Conservation (phyloP, 1,140 invertebrate genomes). For the Drosophila micromelanica region DNA sequence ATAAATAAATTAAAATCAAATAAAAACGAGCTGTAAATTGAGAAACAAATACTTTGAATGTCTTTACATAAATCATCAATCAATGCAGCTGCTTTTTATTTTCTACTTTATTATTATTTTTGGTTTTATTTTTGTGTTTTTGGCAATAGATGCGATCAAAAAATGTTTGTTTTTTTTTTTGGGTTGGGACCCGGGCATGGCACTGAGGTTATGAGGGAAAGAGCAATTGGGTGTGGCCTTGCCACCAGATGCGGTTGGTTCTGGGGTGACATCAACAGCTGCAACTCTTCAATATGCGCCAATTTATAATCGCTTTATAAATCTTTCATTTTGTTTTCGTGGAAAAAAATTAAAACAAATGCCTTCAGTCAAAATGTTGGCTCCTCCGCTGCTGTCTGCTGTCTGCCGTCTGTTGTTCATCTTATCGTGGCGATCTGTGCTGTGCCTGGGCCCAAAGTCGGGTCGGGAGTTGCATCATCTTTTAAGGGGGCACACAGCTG, state of each 20-base stretch:
- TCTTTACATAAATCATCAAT: conserved; percentile 16
- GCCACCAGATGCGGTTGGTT: conserved; percentile 2
- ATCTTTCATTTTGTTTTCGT: conserved; percentile 57
- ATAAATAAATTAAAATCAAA: conserved; percentile 2
- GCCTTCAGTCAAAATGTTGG: conserved; percentile 27
- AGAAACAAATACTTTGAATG: neutral
- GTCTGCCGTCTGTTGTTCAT: too few relatives aligned
- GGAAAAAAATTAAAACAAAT: conserved; percentile 65
- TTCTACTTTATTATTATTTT: neutral
- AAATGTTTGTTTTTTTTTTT: neutral
- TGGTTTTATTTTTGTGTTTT: conserved; percentile 3
- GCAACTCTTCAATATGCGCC: conserved; percentile 50
- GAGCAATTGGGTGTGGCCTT: conserved; percentile 26
- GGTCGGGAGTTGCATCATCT: conserved; percentile 16
- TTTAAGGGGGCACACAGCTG: neutral
- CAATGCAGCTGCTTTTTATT: conserved; percentile 16
- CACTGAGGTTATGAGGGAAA: neutral
- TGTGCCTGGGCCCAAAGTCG: neutral
- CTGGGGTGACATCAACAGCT: conserved; percentile 47
- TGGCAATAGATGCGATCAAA: conserved; percentile 16
- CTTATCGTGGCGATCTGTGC: conserved; percentile 13
- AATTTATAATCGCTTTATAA: conserved; percentile 50
- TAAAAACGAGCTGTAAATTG: neutral
- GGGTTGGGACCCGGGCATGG: neutral
- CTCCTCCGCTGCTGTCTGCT: too few relatives aligned